Evolutionary conservation across 2,797 vertebrate species (phyloP), one percentile per base, ranked within the genome.

Genomic region (Neostethus bicornis): DNA sequence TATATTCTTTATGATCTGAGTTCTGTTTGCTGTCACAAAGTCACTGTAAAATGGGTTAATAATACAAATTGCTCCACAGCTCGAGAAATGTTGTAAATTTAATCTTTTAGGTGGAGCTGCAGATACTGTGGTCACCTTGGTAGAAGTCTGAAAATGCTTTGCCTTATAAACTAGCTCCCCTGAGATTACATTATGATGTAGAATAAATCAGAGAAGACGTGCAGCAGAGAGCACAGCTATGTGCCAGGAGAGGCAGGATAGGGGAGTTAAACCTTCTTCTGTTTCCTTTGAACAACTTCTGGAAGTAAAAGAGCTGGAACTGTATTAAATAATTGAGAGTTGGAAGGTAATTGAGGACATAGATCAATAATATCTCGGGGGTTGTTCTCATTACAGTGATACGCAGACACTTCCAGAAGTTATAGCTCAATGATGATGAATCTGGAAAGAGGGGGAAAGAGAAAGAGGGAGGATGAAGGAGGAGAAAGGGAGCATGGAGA

Each of bases 331-430:
- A 84, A 87, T 85, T 87, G 82, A 84, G 70, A 50, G 69, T 70
- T 83, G 78, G 70, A 79, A 87, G 76, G 83, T 90, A 87, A 90
- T 87, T 88, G 77, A 84, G 70, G 83, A 84, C 58, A 65, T 80
- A 87, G 86, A 90, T 90, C 89, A 86, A 90, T 85, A 85, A 89
- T 78, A 83, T 86, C 81, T 76, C 58, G 72, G 67, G 81, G 73
- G 56, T 81, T 88, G 76, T 84, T 87, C 81, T 88, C 82, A 85
- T 88, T 90, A 89, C 70, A 48, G 70, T 72, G 66, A 77, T 56
- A 79, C 46, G 45, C 37, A 68, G 75, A 81, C 76, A 83, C 69
- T 73, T 81, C 70, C 28, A 8, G 75, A 79, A 75, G 72, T 83
- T 87, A 78, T 79, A 69, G 76, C 83, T 84, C 81, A 53, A 79